A percentile compares a stretch with the other conserved stretches of the same genome.
Conservation (phyloP, 2,888 invertebrate genomes). For the Cryptus armator region DNA sequence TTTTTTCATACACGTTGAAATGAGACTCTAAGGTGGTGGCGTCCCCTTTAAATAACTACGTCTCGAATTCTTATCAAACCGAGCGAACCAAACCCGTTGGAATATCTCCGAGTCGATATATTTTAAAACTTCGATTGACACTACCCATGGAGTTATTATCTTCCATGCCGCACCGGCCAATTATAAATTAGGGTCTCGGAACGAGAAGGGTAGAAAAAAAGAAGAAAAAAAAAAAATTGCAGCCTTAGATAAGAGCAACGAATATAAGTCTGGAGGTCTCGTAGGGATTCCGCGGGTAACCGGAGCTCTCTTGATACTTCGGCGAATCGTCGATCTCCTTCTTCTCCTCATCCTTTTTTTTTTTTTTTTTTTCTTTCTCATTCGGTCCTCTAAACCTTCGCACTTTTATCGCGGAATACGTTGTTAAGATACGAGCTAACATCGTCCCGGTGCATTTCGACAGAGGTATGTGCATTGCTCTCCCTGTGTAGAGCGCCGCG, state of each 20-base stretch:
- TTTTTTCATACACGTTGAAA: neutral
- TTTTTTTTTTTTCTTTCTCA: slow-evolving; percentile 10
- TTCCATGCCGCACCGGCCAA: slow-evolving; percentile 60
- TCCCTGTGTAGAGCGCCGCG: slow-evolving; percentile 34
- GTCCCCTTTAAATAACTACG: slow-evolving; percentile 1
- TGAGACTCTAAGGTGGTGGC: neutral
- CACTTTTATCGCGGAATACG: slow-evolving; percentile 71
- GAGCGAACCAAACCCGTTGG: neutral
- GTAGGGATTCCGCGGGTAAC: slow-evolving; percentile 50
- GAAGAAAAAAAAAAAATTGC: slow-evolving; percentile 41
- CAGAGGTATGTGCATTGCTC: slow-evolving; percentile 69
- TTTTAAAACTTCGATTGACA: slow-evolving; percentile 69
- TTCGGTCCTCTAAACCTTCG: slow-evolving; percentile 51
- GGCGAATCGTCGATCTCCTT: slow-evolving; percentile 62
- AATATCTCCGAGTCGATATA: slow-evolving; percentile 54
- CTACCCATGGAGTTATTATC: slow-evolving; percentile 68
- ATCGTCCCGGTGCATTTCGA: slow-evolving; percentile 70
- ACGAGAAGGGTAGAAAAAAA: slow-evolving; percentile 29
- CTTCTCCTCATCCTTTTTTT: slow-evolving; percentile 57
- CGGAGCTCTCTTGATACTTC: slow-evolving; percentile 55
- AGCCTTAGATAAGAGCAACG: slow-evolving; percentile 54
- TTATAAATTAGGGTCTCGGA: slow-evolving; percentile 72
- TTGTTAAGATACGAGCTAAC: slow-evolving; percentile 73
- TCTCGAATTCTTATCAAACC: slow-evolving; percentile 21
- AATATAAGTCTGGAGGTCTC: slow-evolving; percentile 56